A percentile compares a stretch with the other conserved stretches of the same genome.
phyloP scores from a whole-genome alignment of 2,888 invertebrate species.

The Pseudanteris insignis region DNA sequence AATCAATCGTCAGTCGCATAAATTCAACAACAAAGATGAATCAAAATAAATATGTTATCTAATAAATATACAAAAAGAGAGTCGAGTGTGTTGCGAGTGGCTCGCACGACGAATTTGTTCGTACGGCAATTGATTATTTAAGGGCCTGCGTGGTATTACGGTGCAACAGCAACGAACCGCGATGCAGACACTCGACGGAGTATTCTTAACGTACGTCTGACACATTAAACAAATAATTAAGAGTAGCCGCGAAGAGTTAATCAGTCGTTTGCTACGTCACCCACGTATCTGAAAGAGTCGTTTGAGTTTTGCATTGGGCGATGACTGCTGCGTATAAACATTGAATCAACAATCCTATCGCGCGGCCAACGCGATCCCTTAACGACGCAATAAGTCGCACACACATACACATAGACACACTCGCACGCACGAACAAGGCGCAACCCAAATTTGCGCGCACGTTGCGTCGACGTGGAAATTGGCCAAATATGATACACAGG shows the following conservation, averaged over 20 bases:
- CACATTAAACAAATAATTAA: conserved; percentile 35
- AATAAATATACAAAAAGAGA: conserved; percentile 14
- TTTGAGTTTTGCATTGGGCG: conserved; percentile 29
- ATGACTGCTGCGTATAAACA: conserved; percentile 32
- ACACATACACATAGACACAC: no score
- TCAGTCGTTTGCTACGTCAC: conserved; percentile 45
- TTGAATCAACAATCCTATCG: conserved; percentile 37
- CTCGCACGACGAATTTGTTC: neutral
- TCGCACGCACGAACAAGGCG: no score
- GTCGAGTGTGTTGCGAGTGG: neutral
- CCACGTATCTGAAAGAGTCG: conserved; percentile 39
- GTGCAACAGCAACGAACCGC: conserved; percentile 33
- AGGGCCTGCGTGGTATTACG: conserved; percentile 3
- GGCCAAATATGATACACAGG: conserved; percentile 38
- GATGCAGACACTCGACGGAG: conserved; percentile 28
- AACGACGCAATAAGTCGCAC: conserved; percentile 31
- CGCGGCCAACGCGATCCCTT: conserved; percentile 27
- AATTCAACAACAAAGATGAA: neutral
- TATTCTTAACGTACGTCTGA: conserved; percentile 33
- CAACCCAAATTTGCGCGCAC: conserved; percentile 31
- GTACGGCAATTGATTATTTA: conserved; percentile 16
- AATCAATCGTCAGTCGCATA: conserved; percentile 8
- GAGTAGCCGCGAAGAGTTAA: conserved; percentile 39
- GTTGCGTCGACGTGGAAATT: conserved; percentile 37
- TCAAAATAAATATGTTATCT: conserved; percentile 15